These are phyloP conservation scores for Lepeophtheirus salmonis DNA, from an alignment of 1,140 invertebrate genomes.

Conservation along the genomic window DNA sequence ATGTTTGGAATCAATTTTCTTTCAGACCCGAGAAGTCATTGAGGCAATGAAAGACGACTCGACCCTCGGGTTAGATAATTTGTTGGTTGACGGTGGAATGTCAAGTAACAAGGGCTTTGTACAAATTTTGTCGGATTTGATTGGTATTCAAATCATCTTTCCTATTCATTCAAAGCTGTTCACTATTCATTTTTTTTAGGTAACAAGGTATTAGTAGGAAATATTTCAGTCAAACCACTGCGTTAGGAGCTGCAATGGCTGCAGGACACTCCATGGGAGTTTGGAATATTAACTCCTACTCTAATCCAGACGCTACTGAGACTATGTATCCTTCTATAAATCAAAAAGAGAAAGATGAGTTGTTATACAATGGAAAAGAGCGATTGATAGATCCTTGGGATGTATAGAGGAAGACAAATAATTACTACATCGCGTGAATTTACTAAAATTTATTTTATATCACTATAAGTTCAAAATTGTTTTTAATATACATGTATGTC, in stretches of 20 bases:
- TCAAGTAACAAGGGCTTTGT: constrained; percentile 71
- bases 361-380: not conserved
- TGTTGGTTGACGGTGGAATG: constrained; percentile 84
- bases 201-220: constrained; percentile 42
- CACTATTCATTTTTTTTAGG: no score
- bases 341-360: not conserved
- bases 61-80: constrained; percentile 51
- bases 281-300: not conserved
- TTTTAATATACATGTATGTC: no score
- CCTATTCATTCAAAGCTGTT: no score
- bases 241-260: constrained; percentile 70
- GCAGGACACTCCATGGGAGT: constrained; percentile 57
- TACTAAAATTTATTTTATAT: no score
- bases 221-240: constrained; percentile 66
- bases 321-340: not conserved
- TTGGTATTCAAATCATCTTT: no score
- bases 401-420: not conserved
- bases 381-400: not conserved
- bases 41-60: constrained; percentile 82
- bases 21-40: constrained; percentile 67
- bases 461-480: no score
- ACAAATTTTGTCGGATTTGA: constrained; percentile 81
- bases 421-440: no score
- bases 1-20: constrained; percentile 80
- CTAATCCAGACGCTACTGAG: not conserved